phyloP scores from a whole-genome alignment of 2,113 vertebrate genomes.

The Phoxinus phoxinus region DNA sequence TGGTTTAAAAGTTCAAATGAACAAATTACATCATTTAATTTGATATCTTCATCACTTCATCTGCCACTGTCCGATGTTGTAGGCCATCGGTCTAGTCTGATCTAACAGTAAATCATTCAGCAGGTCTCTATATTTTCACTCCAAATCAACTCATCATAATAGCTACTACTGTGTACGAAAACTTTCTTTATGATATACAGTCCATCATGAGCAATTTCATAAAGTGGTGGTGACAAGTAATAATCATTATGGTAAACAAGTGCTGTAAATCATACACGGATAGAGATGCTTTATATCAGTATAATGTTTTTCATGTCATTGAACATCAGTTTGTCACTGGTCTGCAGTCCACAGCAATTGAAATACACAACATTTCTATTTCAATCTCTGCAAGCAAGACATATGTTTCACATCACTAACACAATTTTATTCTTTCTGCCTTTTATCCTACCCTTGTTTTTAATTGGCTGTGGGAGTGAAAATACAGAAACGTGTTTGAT shows the following conservation, averaged over 20 bases:
- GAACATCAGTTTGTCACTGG: not conserved
- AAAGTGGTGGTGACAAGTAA: not conserved
- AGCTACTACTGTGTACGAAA: not conserved
- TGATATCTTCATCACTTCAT: too few species aligned
- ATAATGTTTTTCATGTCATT: not conserved
- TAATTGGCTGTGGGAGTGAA: conserved; percentile 15
- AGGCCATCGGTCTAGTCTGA: too few species aligned
- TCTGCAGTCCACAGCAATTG: not conserved
- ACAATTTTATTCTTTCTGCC: conserved; percentile 31
- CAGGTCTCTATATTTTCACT: too few species aligned
- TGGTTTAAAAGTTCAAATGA: too few species aligned
- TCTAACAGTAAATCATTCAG: too few species aligned
- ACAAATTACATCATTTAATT: too few species aligned
- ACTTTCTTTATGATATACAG: not conserved
- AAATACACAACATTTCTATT: not conserved
- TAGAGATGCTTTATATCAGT: too few species aligned
- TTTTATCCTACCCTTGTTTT: conserved; percentile 24
- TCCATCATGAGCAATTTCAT: not conserved
- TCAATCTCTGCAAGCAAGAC: not conserved
- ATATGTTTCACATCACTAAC: not conserved
- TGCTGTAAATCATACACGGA: too few species aligned
- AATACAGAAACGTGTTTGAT: conserved; percentile 4
- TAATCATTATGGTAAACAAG: too few species aligned
- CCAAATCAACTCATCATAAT: too few species aligned
- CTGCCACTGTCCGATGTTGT: too few species aligned